Conservation (phyloP, 2,797 vertebrate genomes). For the Gymnodraco acuticeps region DNA sequence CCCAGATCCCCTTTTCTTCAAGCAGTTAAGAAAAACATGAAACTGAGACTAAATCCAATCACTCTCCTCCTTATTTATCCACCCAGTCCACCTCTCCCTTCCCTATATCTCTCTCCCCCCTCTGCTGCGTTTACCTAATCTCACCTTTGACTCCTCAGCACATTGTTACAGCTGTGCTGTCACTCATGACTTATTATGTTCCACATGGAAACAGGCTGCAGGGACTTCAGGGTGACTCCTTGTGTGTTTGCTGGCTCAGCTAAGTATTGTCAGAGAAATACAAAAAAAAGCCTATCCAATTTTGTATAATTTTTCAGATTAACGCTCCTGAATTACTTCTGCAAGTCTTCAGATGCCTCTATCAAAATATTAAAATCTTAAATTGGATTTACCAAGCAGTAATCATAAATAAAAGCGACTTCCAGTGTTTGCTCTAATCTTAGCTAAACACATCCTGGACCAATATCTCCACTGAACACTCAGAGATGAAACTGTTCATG, state of each 20-base stretch:
- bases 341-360: not conserved
- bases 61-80: not conserved
- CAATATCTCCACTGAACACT: not conserved
- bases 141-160: constrained; percentile 44
- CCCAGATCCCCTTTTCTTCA: not conserved
- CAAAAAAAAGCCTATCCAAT: constrained; percentile 19
- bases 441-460: not conserved
- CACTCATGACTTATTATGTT: constrained; percentile 33
- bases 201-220: constrained; percentile 17
- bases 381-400: not conserved
- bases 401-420: not conserved
- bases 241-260: constrained; percentile 34
- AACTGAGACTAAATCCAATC: not conserved
- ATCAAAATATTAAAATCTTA: not conserved
- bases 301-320: constrained; percentile 25
- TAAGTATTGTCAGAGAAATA: constrained; percentile 18
- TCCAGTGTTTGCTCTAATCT: not conserved
- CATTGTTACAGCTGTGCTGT: constrained; percentile 35
- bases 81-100: not conserved
- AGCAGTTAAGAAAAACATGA: not conserved
- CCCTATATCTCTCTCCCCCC: not conserved
- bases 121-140: constrained; percentile 11
- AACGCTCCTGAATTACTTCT: constrained; percentile 3
- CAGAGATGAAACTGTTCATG: not conserved
- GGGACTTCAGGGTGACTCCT: constrained; percentile 26